Conservation (phyloP, 2,797 vertebrate genomes). For the Gymnocypris eckloni region DNA sequence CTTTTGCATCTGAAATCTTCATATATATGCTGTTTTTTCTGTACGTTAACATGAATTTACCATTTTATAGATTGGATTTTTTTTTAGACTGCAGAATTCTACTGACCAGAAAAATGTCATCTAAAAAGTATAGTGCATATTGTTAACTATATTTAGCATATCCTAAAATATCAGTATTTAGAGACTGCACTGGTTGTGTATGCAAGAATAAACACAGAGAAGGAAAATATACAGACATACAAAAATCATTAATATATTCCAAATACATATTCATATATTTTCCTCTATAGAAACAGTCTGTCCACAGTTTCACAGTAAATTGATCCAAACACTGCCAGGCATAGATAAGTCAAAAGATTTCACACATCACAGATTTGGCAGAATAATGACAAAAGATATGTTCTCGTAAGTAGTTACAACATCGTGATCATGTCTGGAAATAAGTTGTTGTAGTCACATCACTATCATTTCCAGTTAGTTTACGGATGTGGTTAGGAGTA, state of each 20-base stretch:
- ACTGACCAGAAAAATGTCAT: neutral
- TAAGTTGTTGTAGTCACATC: conserved; percentile 19
- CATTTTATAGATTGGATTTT: neutral
- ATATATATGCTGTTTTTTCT: neutral
- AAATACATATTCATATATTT: conserved; percentile 54
- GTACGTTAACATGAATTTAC: neutral
- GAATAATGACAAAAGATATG: conserved; percentile 55
- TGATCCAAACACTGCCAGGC: conserved; percentile 53
- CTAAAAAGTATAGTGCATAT: neutral
- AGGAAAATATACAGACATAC: conserved; percentile 35
- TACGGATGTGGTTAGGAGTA: conserved; percentile 9
- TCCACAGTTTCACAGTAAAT: conserved; percentile 46
- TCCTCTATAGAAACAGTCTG: conserved; percentile 45
- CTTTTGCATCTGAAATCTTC: too few relatives aligned
- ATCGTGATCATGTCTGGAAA: conserved; percentile 29
- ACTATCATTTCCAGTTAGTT: conserved; percentile 38
- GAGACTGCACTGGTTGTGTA: neutral
- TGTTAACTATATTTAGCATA: neutral
- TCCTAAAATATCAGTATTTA: neutral
- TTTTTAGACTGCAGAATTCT: neutral
- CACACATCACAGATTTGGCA: conserved; percentile 50
- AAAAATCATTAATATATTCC: conserved; percentile 46
- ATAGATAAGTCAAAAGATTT: conserved; percentile 44
- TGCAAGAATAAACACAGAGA: conserved; percentile 36
- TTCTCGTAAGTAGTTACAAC: conserved; percentile 25